Percentiles rank a stretch among this genome's conserved stretches.
These are phyloP conservation scores for Chamaea fasciata DNA, from an alignment of 2,113 vertebrate species.

Conservation along the genomic window DNA sequence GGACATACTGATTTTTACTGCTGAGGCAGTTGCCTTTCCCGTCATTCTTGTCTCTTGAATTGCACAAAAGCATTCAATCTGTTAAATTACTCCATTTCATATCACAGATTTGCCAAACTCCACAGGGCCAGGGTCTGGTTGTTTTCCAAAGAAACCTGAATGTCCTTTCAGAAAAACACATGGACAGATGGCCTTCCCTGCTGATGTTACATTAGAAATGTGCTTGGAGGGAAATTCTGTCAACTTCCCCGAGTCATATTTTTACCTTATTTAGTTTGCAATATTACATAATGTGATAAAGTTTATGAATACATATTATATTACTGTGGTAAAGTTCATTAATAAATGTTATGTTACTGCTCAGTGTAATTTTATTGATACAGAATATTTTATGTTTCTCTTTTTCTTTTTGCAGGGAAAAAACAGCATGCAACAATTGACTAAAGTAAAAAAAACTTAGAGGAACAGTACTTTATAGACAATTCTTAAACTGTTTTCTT, in stretches of 20 bases:
- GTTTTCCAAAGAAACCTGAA: constrained; percentile 1
- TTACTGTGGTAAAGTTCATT: background rate
- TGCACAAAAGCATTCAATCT: background rate
- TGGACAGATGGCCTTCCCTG: constrained; percentile 38
- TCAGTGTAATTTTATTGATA: background rate
- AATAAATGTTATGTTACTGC: background rate
- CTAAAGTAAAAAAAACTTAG: background rate
- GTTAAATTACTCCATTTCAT: background rate
- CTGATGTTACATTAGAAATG: background rate
- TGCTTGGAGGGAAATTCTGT: constrained; percentile 29
- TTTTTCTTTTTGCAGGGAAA: background rate
- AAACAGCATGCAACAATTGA: background rate
- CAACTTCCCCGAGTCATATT: background rate
- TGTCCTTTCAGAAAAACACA: background rate
- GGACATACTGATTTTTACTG: background rate
- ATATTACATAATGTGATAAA: background rate
- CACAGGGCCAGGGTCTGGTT: background rate
- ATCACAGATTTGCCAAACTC: background rate
- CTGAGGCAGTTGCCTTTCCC: background rate
- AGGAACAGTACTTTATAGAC: background rate
- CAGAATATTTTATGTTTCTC: background rate
- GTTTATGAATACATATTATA: background rate
- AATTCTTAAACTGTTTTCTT: background rate
- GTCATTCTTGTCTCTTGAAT: background rate
- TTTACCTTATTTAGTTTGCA: constrained; percentile 11